Percentiles rank a stretch among this genome's conserved stretches.
These are phyloP conservation scores for Oryzias curvinotus DNA, from an alignment of 2,113 vertebrate genomes.

Conservation along the genomic window DNA sequence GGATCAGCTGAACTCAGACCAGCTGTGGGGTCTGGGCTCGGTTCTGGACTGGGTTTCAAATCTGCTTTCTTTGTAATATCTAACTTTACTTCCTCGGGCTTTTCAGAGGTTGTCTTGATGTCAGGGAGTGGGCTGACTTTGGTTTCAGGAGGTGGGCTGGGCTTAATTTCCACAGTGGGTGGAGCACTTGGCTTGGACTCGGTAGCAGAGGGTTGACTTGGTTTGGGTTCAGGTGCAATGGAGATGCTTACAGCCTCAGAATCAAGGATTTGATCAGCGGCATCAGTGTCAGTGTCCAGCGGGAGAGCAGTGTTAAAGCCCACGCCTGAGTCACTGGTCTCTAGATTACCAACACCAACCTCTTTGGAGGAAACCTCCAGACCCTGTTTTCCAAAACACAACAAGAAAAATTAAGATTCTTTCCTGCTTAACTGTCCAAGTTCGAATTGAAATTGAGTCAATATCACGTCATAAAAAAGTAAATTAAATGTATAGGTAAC, in stretches of 20 bases:
- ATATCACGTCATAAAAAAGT: slow-evolving; percentile 13
- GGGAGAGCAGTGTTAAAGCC: slow-evolving; percentile 80
- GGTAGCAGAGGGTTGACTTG: slow-evolving; percentile 42
- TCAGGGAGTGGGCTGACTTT: slow-evolving; percentile 55
- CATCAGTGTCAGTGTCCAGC: slow-evolving; percentile 80
- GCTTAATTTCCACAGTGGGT: slow-evolving; percentile 47
- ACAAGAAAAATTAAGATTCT: slow-evolving; percentile 2
- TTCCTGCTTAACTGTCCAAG: background rate
- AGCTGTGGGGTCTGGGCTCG: slow-evolving; percentile 54
- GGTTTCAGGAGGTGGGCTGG: slow-evolving; percentile 42
- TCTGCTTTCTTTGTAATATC: slow-evolving; percentile 48
- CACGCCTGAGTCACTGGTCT: slow-evolving; percentile 81
- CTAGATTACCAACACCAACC: slow-evolving; percentile 72
- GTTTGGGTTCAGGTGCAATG: slow-evolving; percentile 56
- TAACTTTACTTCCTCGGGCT: slow-evolving; percentile 43
- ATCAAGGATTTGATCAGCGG: slow-evolving; percentile 62
- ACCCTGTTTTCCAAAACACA: slow-evolving; percentile 64
- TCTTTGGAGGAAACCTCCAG: slow-evolving; percentile 81
- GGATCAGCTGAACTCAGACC: slow-evolving; percentile 43
- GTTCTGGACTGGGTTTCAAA: slow-evolving; percentile 55
- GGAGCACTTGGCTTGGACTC: slow-evolving; percentile 53
- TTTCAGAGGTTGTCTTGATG: slow-evolving; percentile 51
- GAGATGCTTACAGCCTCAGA: slow-evolving; percentile 68
- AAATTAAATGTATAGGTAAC: slow-evolving; percentile 9
- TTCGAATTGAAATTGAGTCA: slow-evolving; percentile 2